Conservation (phyloP, 2,888 invertebrate genomes). For the Diarsia brunnea region DNA sequence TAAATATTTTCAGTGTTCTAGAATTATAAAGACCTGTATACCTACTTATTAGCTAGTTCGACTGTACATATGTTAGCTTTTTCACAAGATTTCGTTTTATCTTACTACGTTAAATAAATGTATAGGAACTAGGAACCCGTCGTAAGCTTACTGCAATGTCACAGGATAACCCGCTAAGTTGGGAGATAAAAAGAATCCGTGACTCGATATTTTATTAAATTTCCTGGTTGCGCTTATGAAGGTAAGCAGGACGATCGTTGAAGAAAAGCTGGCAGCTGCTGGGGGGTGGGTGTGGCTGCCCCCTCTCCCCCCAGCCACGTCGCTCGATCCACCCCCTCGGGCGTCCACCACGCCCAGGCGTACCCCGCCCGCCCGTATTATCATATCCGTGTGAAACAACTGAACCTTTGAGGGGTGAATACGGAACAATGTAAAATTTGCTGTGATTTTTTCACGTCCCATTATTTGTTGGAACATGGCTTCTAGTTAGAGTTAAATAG, state of each 20-base stretch:
- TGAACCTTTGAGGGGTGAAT: constrained; percentile 80
- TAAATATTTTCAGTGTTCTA: too few relatives aligned
- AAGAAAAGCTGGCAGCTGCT: constrained; percentile 82
- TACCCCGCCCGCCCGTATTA: constrained; percentile 76
- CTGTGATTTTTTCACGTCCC: constrained; percentile 84
- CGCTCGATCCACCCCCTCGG: constrained; percentile 57
- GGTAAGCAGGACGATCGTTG: constrained; percentile 75
- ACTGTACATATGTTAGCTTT: background rate
- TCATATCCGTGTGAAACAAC: constrained; percentile 86
- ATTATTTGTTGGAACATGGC: constrained; percentile 79
- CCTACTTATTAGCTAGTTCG: too few relatives aligned
- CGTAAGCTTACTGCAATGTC: constrained; percentile 33
- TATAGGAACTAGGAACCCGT: constrained; percentile 8
- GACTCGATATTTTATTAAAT: constrained; percentile 79
- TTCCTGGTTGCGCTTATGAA: constrained; percentile 81
- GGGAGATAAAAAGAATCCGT: constrained; percentile 73
- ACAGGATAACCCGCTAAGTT: constrained; percentile 56
- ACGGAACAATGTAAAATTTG: constrained; percentile 83
- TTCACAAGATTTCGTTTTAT: background rate
- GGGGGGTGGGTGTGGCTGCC: constrained; percentile 80
- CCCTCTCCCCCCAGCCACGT: constrained; percentile 49
- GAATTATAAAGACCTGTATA: too few relatives aligned
- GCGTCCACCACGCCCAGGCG: constrained; percentile 83
- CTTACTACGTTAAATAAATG: constrained; percentile 6
- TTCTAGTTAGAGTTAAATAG: constrained; percentile 85